Percentiles rank a stretch among this genome's conserved stretches.
phyloP scores from a whole-genome alignment of 2,888 invertebrate genomes.

The Mimachlamys varia region DNA sequence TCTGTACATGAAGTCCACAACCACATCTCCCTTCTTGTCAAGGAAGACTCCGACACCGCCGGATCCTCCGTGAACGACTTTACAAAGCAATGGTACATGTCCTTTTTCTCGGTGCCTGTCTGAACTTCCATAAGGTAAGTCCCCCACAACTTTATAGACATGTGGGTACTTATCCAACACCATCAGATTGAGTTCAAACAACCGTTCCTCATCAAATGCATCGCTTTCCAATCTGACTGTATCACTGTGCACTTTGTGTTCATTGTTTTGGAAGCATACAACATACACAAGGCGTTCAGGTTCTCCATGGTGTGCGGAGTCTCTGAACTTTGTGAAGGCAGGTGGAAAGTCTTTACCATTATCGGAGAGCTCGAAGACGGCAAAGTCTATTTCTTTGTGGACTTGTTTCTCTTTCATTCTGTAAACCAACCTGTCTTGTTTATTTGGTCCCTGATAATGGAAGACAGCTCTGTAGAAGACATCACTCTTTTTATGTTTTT shows the following conservation, averaged over 20 bases:
- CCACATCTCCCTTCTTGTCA: background rate
- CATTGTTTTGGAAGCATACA: background rate
- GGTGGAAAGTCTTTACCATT: background rate
- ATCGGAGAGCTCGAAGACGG: background rate
- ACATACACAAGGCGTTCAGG: background rate
- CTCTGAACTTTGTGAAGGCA: background rate
- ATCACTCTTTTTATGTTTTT: too few species aligned
- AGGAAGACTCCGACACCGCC: background rate
- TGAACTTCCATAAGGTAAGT: background rate
- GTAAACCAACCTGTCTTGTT: background rate
- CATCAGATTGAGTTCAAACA: background rate
- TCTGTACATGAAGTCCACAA: background rate
- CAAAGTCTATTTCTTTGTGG: background rate
- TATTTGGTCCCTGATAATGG: background rate
- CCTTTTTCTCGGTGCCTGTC: background rate
- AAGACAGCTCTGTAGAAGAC: background rate
- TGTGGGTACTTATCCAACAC: background rate
- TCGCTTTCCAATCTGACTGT: background rate
- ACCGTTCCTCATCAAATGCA: background rate
- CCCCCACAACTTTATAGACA: background rate
- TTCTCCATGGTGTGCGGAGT: background rate
- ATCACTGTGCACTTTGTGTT: background rate
- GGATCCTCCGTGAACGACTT: background rate
- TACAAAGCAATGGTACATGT: background rate
- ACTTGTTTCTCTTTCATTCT: background rate